Percentiles rank a stretch among this genome's conserved stretches.
Evolutionary conservation across 2,888 invertebrate genomes (phyloP).

Genomic region (Mythimna impura): DNA sequence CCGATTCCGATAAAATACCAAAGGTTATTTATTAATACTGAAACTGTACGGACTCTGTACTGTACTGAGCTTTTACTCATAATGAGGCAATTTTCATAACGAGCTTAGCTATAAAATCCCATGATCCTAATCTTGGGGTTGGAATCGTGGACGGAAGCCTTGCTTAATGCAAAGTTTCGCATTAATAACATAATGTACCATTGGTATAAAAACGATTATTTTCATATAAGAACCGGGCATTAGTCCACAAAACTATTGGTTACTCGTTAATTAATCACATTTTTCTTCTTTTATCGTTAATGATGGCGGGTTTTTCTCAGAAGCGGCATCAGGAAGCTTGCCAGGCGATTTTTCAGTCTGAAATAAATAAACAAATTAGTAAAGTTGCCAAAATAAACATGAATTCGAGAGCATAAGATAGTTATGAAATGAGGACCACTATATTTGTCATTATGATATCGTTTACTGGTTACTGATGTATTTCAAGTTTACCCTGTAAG

Average conservation of each 20-base stretch:
- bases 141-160: no score
- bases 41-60: no score
- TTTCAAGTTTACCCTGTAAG: no score
- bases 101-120: not conserved
- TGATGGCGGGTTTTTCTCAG: constrained; percentile 85
- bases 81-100: not conserved
- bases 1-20: constrained; percentile 23
- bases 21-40: not conserved
- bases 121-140: no score
- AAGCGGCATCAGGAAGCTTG: constrained; percentile 89
- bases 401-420: not conserved
- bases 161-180: not conserved
- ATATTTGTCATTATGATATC: not conserved
- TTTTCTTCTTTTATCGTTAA: constrained; percentile 56
- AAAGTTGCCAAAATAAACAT: not conserved
- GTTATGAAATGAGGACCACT: not conserved
- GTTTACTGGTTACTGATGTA: not conserved
- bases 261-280: constrained; percentile 47
- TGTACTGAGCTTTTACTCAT: not conserved
- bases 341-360: constrained; percentile 89
- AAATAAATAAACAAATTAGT: constrained; percentile 64
- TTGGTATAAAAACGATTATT: constrained; percentile 5
- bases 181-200: constrained; percentile 6
- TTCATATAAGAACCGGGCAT: constrained; percentile 6
- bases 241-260: constrained; percentile 23